Base-by-base conservation (phyloP, 2,888 invertebrate genomes). In the Bimastos eiseni region DNA sequence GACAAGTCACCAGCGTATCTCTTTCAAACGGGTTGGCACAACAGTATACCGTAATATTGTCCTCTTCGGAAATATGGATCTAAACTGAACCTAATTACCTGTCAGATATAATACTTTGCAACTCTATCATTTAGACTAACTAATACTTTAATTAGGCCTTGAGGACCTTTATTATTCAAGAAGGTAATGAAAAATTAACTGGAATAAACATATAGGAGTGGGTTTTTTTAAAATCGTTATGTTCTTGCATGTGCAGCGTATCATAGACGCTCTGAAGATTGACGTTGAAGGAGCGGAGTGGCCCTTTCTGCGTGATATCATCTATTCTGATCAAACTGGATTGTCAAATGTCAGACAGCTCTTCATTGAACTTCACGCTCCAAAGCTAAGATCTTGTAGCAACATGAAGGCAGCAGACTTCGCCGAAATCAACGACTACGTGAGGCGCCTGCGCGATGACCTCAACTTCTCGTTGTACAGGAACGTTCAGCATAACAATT, bases 261-360 rank as follows among this genome's bases (percentile, higher is more conserved):
- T 84, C 33, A 84, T 84, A 84, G 84, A 84, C 8, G 84, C 34
- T 36, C 33, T 84, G 33, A 84, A 84, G 34, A 36, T 84, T 8
- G 84, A 84, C 84, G 84, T 33, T 36, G 84, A 84, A 36, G 84
- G 84, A 0, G 84, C 33, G 33, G 84, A 84, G 34, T 84, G 84
- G 84, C 84, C 84, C 1, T 84, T 84, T 11, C 84, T 84, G 84
- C 33, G 84, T 15, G 84, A 84, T 33, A 33, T 84, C 33, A 84
- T 36, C 84, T 84, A 34, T 33, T 33, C 33, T 33, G 84, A 84
- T 11, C 84, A 19, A 33, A 33, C 15, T 19, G 33, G 84, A 1
- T 33, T 84, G 33, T 84, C 84, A 15, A 84, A 84, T 17, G 84
- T 84, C 84, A 84, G 34, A 84, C 84, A 84, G 33, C 84, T 84